Conservation (phyloP, 92 coral and sea anemone genomes). For the Desmophyllum pertusum region DNA sequence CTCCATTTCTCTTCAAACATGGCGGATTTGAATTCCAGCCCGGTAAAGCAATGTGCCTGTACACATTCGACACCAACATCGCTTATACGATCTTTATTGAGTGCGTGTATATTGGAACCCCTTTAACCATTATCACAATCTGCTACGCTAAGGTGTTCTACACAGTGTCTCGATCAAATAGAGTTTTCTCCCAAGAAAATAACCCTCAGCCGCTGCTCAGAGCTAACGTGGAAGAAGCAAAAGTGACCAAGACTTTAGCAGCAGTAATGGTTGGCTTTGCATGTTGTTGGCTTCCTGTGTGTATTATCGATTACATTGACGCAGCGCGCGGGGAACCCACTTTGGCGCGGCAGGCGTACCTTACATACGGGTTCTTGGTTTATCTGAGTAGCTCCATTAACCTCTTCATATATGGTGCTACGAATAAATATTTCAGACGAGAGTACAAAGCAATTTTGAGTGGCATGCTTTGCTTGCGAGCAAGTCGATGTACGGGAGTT, state of each 20-base stretch:
- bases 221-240: conserved; percentile 77
- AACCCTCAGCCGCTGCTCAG: conserved; percentile 61
- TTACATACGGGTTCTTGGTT: conserved; percentile 60
- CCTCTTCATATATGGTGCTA: conserved; percentile 74
- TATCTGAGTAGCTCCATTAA: conserved; percentile 67
- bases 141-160: conserved; percentile 63
- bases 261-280: conserved; percentile 76
- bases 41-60: conserved; percentile 68
- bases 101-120: conserved; percentile 48
- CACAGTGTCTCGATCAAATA: conserved; percentile 54
- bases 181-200: conserved; percentile 47
- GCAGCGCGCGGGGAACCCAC: conserved; percentile 61
- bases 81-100: conserved; percentile 60
- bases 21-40: conserved; percentile 68
- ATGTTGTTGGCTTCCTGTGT: conserved; percentile 84
- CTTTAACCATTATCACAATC: conserved; percentile 44
- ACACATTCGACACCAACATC: conserved; percentile 68
- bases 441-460: conserved; percentile 49
- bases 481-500: neutral
- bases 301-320: conserved; percentile 74
- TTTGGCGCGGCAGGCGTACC: conserved; percentile 59
- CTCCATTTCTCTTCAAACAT: conserved; percentile 47
- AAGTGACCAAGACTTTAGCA: conserved; percentile 74
- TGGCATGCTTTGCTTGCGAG: neutral
- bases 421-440: conserved; percentile 57